A percentile compares a stretch with the other conserved stretches of the same genome.
These are phyloP conservation scores for Pandemis cinnamomeana DNA, from an alignment of 2,888 invertebrate species.

Conservation along the genomic window DNA sequence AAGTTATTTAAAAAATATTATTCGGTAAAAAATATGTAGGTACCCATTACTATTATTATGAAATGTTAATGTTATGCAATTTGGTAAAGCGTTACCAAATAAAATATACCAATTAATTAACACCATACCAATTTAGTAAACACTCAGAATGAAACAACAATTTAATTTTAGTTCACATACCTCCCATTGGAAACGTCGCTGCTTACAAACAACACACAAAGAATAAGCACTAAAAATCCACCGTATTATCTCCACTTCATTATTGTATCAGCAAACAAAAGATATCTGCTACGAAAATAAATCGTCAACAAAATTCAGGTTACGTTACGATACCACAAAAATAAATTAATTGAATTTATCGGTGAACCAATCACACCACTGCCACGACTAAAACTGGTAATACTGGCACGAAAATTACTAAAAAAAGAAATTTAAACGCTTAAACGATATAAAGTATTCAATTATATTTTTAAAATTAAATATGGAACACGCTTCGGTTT, in stretches of 20 bases:
- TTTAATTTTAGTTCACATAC: conserved; percentile 30
- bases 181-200: conserved; percentile 29
- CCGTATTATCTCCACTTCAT: conserved; percentile 25
- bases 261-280: conserved; percentile 21
- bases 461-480: conserved; percentile 43
- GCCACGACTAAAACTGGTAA: not conserved
- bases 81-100: not conserved
- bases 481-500: conserved; percentile 48
- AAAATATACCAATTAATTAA: not conserved
- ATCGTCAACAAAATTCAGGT: conserved; percentile 17
- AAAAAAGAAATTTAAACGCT: conserved; percentile 37
- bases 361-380: conserved; percentile 18
- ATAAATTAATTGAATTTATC: conserved; percentile 19
- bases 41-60: not conserved
- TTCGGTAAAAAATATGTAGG: not conserved
- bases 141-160: conserved; percentile 8
- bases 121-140: not conserved
- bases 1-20: not conserved
- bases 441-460: conserved; percentile 30
- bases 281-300: conserved; percentile 22
- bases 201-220: conserved; percentile 19
- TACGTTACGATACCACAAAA: conserved; percentile 10
- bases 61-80: not conserved
- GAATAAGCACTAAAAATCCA: conserved; percentile 28
- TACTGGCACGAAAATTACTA: conserved; percentile 26